Evolutionary conservation across 2,113 vertebrate species (phyloP), one percentile per base, ranked within the genome.

Genomic region (Eublepharis macularius): DNA sequence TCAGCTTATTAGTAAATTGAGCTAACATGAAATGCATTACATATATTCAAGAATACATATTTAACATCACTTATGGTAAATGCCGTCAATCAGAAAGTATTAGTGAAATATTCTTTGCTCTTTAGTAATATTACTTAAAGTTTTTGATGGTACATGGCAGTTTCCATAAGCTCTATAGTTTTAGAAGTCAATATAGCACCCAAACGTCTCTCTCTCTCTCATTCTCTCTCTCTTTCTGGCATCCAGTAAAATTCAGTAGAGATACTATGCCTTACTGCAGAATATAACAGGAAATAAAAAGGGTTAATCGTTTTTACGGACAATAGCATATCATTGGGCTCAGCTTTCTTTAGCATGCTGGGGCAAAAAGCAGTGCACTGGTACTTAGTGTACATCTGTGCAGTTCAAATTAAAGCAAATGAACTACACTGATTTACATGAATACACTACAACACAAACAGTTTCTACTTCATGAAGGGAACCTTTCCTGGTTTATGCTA

Each of bases 1-100:
- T 32, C 49, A 81, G 41, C 72, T 83, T 81, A 78, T 88, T 80
- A 84, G 47, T 82, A 83, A 86, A 78, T 83, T 39, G 41, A 85
- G 26, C 26, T 84, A 85, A 80, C 34, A 45, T 83, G 69, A 79
- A 65, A 86, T 78, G 14, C 9, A 34, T 32, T 32, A 60, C 76
- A 81, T 70, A 60, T 75, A 63, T 84, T 36, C 68, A 81, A 45
- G 8, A 78, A 36, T 47, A 69, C 6, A 75, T 75, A 69, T n/a
- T 75, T 41, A 54, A 57, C 74, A 80, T 29, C 51, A 13, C 26
- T 34, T 86, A 65, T 36, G 69, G 73, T 69, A 86, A 86, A 39
- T 88, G 73, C 86, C 83, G 80, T 79, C 70, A 72, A 81, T 7
- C 54, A 0, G 4, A 68, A 84, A 51, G 39, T 14, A 74, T 45